Base-by-base conservation (phyloP, 2,113 vertebrate genomes). In the Scophthalmus maximus region DNA sequence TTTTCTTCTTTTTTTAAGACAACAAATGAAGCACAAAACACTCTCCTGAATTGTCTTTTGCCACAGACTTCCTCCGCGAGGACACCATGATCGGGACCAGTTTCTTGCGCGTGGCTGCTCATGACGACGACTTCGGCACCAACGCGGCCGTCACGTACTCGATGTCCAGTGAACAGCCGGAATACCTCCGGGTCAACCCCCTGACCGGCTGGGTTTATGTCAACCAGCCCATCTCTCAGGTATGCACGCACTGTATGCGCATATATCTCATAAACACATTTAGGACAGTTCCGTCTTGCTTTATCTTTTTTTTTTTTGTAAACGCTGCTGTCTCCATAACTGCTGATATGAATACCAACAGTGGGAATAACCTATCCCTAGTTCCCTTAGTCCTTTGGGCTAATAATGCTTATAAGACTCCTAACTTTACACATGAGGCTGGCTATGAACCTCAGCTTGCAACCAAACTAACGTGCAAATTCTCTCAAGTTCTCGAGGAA, bases 121-220 rank as follows among this genome's bases (percentile, higher is more conserved):
- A 89, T 6, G 96, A 97, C 22, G 94, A 95, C 73, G 96, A 96
- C 88, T 95, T 94, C 55, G 89, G 95, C 81, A 94, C 93, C 64
- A 95, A 96, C 17, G 94, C 95, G 17, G 93, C 92, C 36, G 66
- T 96, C 82, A 91, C 87, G 0, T 97, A 97, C 81, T 95, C 93
- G 0, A 92, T 95, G 85, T 93, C 92, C 5, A 83, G 61, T 12
- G 94, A 95, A 38, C 93, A 95, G 78, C 93, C 93, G 0, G 91
- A 94, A 76, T 95, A 95, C 84, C 93, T 97, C 15, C 86, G 94
- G 15, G 95, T 96, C 72, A 95, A 96, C 90, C 94, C 95, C 1
- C 67, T 93, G 49, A 95, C 94, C 0, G 96, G 95, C 70, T 96
- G 95, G 95, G 93, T 97, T 53, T 97, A 91, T 30, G 95, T 96